Evolutionary conservation across 1,140 invertebrate species (phyloP).

Genomic region (Drosophila parvula): DNA sequence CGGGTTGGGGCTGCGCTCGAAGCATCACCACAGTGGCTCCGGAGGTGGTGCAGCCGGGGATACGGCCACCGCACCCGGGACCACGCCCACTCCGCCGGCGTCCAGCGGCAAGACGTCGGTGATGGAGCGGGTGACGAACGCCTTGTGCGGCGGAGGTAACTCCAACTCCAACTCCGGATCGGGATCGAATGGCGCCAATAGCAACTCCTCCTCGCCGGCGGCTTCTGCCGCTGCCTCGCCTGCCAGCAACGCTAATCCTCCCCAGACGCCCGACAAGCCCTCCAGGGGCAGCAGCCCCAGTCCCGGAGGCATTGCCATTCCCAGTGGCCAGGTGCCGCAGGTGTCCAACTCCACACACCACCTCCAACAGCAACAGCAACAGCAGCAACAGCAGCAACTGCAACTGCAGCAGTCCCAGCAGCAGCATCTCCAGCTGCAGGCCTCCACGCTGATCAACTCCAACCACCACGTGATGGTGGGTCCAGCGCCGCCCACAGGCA

Average conservation of each 20-base stretch:
- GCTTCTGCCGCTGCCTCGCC: slow-evolving; percentile 16
- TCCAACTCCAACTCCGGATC: slow-evolving; percentile 71
- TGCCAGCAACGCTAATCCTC: slow-evolving; percentile 37
- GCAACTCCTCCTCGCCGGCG: slow-evolving; percentile 32
- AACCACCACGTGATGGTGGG: slow-evolving; percentile 68
- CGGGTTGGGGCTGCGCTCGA: slow-evolving; percentile 90
- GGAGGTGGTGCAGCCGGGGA: slow-evolving; percentile 55
- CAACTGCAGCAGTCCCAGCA: slow-evolving; percentile 65
- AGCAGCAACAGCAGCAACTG: slow-evolving; percentile 39
- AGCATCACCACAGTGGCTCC: slow-evolving; percentile 86
- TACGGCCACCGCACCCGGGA: slow-evolving; percentile 49
- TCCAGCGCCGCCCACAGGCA: slow-evolving; percentile 55
- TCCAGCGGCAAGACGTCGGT: slow-evolving; percentile 87
- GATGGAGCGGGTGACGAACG: slow-evolving; percentile 93
- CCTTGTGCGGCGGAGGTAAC: slow-evolving; percentile 89
- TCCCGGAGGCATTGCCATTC: slow-evolving; percentile 18
- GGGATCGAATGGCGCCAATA: slow-evolving; percentile 39
- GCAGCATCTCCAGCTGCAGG: slow-evolving; percentile 74
- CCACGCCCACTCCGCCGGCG: slow-evolving; percentile 34
- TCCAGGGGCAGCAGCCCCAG: slow-evolving; percentile 49
- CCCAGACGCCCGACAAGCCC: slow-evolving; percentile 74
- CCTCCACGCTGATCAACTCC: slow-evolving; percentile 78
- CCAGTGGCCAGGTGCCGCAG: slow-evolving; percentile 35
- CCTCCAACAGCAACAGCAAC: slow-evolving; percentile 48
- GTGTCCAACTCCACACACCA: slow-evolving; percentile 50